Base-by-base conservation (phyloP, 2,888 invertebrate species). In the Yponomeuta cagnagella region DNA sequence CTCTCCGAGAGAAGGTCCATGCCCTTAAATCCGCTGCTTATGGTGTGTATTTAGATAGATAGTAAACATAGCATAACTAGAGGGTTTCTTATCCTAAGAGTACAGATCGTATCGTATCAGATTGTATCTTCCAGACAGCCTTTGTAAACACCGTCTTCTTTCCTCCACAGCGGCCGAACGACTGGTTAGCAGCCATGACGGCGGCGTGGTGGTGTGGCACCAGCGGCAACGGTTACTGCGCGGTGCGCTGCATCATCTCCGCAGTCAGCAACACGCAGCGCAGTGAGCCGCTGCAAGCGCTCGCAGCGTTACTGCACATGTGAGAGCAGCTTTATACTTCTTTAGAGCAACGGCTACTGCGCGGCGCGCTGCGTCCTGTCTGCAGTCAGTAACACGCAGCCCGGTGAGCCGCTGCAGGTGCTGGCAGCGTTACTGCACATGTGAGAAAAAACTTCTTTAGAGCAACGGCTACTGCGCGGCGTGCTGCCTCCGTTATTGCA, bases 191-290 rank as follows among this genome's bases (percentile, higher is more conserved):
- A 15, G 75, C 79, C 69, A 76, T 86, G 71, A 78, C 78, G 48
- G 89, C 89, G 73, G 87, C 83, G 10, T 88, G 89, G 90, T 90
- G 90, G 90, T 90, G 90, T 83, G 90, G 90, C 72, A 88, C 86
- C 76, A 80, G 80, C 37, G 90, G 89, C 67, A 84, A 82, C 76
- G 88, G 87, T 72, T 77, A 77, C 2, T 89, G 90, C 80, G 85
- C 88, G 2, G 76, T 73, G 73, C 84, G 85, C 72, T 90, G 90
- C 79, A 76, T 86, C 63, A 52, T 70, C 30, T 48, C 68, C 15
- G 69, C 69, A 70, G 81, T 88, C 71, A 23, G 43, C 64, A 30
- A 70, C 71, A 72, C 75, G 66, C 52, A 73, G 72, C 76, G 23
- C 37, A 12, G 58, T 10, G 63, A 80, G 73, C 77, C 85, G 48